Evolutionary conservation across 2,888 invertebrate species (phyloP), one percentile per base, ranked within the genome.

Genomic region (Lasioglossum zephyrum): DNA sequence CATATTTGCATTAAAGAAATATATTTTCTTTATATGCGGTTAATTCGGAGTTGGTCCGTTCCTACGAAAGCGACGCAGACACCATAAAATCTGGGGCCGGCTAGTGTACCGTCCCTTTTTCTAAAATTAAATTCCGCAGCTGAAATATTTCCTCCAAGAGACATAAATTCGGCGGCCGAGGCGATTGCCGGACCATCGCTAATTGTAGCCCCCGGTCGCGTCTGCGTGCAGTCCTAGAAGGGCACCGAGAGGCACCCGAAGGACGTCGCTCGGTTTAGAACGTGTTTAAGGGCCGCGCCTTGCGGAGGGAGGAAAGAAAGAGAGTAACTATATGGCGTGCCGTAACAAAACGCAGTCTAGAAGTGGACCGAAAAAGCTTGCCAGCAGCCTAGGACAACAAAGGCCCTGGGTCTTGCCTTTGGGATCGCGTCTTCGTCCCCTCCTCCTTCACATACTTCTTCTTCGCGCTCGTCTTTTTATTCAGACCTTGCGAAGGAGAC

Each of bases 281-380:
- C 85, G 88, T 86, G 82, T 89, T 91, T 87, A 89, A 91, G 91
- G 84, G 87, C 72, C 73, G 79, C 53, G 47, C 69, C 66, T 1
- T 16, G 16, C 73, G 86, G 84, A 79, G 79, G 82, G 85, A 82
- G 86, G 87, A 88, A 89, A 88, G 85, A 87, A 88, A 89, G 88
- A 91, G 84, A 85, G 89, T 88, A 90, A 91, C 88, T 87, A 89
- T 86, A 53, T 53, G 87, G 87, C 89, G 88, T 81, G 90, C 83
- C 88, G 89, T 89, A 92, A 92, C 91, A 92, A 92, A 92, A 92
- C 90, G 91, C 88, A 87, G 89, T 91, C 91, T 89, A 91, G 89
- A 90, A 91, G 87, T 86, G 88, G 83, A 79, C 77, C 87, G 87
- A 84, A 88, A 85, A 88, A 86, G 84, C 85, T 84, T 85, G 87